Conservation (phyloP, 2,797 vertebrate species). For the Artibeus lituratus region DNA sequence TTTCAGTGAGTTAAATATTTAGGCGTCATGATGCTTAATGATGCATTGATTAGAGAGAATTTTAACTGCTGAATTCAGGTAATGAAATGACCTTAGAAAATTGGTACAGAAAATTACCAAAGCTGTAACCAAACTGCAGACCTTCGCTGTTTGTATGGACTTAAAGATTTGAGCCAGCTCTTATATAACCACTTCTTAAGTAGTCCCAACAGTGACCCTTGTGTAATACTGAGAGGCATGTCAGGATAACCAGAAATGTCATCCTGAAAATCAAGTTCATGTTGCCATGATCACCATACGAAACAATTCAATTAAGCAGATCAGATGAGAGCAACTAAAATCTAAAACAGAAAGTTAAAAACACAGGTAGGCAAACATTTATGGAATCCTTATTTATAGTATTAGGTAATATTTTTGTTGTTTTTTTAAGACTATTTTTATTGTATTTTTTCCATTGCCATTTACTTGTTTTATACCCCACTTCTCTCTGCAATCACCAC, state of each 20-base stretch:
- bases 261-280: neutral
- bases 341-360: neutral
- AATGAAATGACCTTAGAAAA: constrained; percentile 13
- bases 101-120: neutral
- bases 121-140: neutral
- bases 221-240: neutral
- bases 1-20: constrained; percentile 32
- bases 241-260: neutral
- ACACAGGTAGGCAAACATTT: neutral
- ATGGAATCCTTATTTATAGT: neutral
- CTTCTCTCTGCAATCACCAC: neutral
- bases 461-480: neutral
- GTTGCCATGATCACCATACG: neutral
- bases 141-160: neutral
- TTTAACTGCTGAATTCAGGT: neutral
- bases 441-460: neutral
- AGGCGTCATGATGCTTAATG: neutral
- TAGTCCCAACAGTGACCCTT: neutral
- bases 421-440: neutral
- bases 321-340: neutral
- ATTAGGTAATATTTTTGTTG: neutral
- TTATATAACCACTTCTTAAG: neutral
- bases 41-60: neutral
- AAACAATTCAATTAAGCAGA: neutral
- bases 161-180: neutral